Conservation (phyloP, 2,888 invertebrate species). For the Meiosimyza decipiens region DNA sequence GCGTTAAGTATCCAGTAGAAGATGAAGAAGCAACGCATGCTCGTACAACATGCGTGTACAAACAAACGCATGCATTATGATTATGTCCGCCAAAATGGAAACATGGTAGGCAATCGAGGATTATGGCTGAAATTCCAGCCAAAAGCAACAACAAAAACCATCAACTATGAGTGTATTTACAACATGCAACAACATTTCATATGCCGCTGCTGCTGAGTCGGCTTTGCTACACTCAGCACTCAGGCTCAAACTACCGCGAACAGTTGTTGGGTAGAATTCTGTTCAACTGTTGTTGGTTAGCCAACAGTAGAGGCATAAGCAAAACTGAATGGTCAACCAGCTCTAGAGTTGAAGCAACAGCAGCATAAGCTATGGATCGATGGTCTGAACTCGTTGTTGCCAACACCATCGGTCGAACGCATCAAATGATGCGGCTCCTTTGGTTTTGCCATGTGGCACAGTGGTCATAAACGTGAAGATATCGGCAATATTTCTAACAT, state of each 20-base stretch:
- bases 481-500: too few species aligned
- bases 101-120: constrained; percentile 26
- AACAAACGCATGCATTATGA: constrained; percentile 55
- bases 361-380: neutral
- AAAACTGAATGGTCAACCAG: constrained; percentile 9
- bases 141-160: constrained; percentile 13
- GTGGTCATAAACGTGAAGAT: too few species aligned
- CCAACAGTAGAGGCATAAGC: neutral
- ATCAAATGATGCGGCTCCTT: neutral
- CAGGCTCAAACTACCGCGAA: too few species aligned
- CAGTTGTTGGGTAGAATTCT: too few species aligned
- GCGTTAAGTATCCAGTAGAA: too few species aligned
- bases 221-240: too few species aligned
- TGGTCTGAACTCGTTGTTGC: neutral
- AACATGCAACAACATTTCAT: neutral
- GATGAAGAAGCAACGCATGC: constrained; percentile 7
- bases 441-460: too few species aligned
- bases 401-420: constrained; percentile 1
- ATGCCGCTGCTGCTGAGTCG: neutral
- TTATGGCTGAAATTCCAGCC: constrained; percentile 21
- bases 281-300: neutral
- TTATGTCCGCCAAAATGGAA: constrained; percentile 50
- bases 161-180: neutral
- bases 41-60: constrained; percentile 29
- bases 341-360: neutral